Conservation (phyloP, 2,888 invertebrate genomes). For the Copidosoma aretas region DNA sequence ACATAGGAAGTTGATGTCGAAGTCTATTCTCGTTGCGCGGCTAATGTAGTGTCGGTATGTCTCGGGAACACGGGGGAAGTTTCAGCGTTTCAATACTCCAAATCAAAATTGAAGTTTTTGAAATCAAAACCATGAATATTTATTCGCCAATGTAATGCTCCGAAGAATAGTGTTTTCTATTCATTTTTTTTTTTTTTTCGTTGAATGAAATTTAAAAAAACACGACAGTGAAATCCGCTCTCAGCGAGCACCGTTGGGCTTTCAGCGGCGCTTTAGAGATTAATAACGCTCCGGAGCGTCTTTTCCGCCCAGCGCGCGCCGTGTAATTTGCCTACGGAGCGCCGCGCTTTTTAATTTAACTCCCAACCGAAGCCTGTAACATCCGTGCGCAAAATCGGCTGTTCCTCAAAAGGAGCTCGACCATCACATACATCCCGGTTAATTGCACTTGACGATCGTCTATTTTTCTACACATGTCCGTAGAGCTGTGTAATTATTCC, state of each 20-base stretch:
- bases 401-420: neutral
- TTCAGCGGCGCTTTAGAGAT: constrained; percentile 17
- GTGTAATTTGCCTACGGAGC: constrained; percentile 35
- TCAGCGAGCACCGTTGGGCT: neutral
- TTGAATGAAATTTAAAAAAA: no score
- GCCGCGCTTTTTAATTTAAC: constrained; percentile 7
- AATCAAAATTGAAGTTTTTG: neutral
- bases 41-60: no score
- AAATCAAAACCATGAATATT: neutral
- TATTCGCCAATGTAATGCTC: no score
- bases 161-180: neutral
- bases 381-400: constrained; percentile 7
- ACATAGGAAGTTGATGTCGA: constrained; percentile 60
- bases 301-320: constrained; percentile 29
- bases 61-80: constrained; percentile 30
- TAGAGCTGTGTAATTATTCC: constrained; percentile 22
- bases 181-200: no score
- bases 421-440: constrained; percentile 18
- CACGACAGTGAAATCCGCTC: no score
- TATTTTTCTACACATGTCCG: constrained; percentile 26
- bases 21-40: constrained; percentile 56
- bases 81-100: constrained; percentile 22
- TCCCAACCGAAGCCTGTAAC: constrained; percentile 7
- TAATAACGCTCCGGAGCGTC: constrained; percentile 31
- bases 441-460: constrained; percentile 36